Evolutionary conservation across 2,113 vertebrate species (phyloP), one percentile per base, ranked within the genome.

Genomic region (Diadophis punctatus): DNA sequence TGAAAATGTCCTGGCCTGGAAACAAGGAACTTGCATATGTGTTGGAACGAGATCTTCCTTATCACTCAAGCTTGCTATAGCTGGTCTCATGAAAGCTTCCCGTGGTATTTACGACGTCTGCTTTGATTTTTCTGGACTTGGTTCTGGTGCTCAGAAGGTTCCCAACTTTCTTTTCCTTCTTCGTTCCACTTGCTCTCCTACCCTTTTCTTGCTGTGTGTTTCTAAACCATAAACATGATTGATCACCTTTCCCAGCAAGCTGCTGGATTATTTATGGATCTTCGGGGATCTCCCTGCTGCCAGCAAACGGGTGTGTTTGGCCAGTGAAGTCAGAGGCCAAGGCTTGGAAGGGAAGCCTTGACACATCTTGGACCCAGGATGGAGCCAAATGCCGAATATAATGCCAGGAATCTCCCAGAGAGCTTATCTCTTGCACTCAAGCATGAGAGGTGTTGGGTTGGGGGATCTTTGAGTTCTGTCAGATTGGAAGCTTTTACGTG

Each of bases 251-350:
- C 90, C 90, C 52, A 93, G 92, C 2, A 23, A 90, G 94, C 92
- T 94, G 91, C 89, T 95, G 93, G 95, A 92, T 94, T 93, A 95
- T 95, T 95, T 93, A 95, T 95, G 93, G 91, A 88, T 92, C 95
- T 95, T 90, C 48, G 68, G 94, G 96, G 96, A 95, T 93, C 89
- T 84, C 3, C 2, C 48, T 90, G 91, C 94, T 94, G 94, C 93
- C 91, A 95, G 92, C 90, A 87, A 93, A 51, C 90, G 30, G 96
- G 96, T 94, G 93, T 90, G 87, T 10, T 0, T 10, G 12, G 96
- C 96, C 95, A 96, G 90, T 53, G 3, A 91, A 94, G 93, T 92
- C 39, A 14, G 23, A 92, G 88, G 95, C 96, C 94, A 96, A 0
- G 1, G 1, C 7, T 88, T 91, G 95, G 91, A 93, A 94, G 94